These are phyloP conservation scores for Misgurnus anguillicaudatus DNA, from an alignment of 2,113 vertebrate genomes.

Conservation along the genomic window DNA sequence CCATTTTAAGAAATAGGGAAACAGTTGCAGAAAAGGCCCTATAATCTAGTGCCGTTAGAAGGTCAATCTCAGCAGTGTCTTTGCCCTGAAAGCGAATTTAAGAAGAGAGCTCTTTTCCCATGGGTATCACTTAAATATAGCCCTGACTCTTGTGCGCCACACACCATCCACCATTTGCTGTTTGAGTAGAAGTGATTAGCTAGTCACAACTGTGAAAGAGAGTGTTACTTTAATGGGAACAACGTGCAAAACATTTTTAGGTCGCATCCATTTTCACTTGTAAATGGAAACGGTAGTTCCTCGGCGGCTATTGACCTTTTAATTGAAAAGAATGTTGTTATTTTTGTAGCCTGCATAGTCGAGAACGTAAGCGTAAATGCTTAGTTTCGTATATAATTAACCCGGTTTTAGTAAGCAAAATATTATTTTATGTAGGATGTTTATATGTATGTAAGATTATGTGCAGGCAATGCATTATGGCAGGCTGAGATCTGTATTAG, in stretches of 20 bases:
- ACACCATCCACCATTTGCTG: conserved; percentile 86
- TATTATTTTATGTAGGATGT: too few species aligned
- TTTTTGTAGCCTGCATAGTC: background rate
- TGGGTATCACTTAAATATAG: conserved; percentile 94
- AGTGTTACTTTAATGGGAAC: conserved; percentile 80
- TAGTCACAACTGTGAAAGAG: conserved; percentile 92
- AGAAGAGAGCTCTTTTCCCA: conserved; percentile 89
- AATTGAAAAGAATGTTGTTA: conserved; percentile 5
- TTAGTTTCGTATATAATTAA: background rate
- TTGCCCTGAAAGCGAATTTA: conserved; percentile 82
- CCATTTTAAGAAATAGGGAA: conserved; percentile 82
- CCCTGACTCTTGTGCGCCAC: conserved; percentile 67
- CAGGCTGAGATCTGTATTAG: background rate
- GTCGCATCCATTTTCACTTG: conserved; percentile 65
- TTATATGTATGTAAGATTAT: too few species aligned
- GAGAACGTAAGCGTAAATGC: background rate
- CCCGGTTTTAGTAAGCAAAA: too few species aligned
- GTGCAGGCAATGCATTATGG: too few species aligned
- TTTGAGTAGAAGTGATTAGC: conserved; percentile 93
- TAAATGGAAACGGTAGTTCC: conserved; percentile 51
- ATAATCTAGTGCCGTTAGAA: conserved; percentile 84
- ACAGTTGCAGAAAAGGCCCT: conserved; percentile 77
- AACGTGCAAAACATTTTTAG: conserved; percentile 72
- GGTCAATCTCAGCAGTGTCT: conserved; percentile 88
- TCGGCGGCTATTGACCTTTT: conserved; percentile 37